Evolutionary conservation across 2,888 invertebrate genomes (phyloP), one percentile per base, ranked within the genome.

Genomic region (Ophion slaviceki): DNA sequence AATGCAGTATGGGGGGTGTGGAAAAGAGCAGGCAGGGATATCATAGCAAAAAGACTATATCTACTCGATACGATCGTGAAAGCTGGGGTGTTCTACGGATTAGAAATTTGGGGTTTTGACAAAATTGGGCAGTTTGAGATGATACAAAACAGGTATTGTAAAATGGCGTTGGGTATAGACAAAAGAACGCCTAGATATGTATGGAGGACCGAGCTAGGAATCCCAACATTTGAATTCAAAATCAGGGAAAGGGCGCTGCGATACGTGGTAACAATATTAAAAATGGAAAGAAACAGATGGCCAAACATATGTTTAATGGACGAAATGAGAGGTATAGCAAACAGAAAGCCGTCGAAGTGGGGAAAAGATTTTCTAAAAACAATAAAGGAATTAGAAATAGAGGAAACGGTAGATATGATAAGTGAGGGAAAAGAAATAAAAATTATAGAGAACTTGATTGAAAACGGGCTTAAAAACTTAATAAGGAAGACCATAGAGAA

Each of bases 201-300:
- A 24, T 80, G 72, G 80, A 80, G 72, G 32, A 64, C 4, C 10
- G 80, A 72, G 7, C 36, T 80, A 1, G 80, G 80, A 14, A 32
- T 72, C 4, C 53, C 36, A 32, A 72, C 80, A 0, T 36, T 80
- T 1, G 66, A 66, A 57, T 64, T 66, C 8, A 64, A 20, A 2
- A 80, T 80, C 11, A 72, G 80, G 24, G 80, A 80, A 66, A 72
- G 71, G n/a, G 66, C 80, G 8, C 32, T 80, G 67, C 57, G 77
- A 0, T 77, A 77, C 20, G 28, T 61, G 3, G 24, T n/a, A 36
- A 4, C 28, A 7, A 24, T 68, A 11, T 2, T 40, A 14, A 20
- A 24, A 24, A 77, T 77, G 68, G 59, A 32, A 10, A n/a, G 17
- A 10, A 20, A 57, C 5, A 77, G 68, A 68, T 11, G n/a, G n/a